A percentile compares a stretch with the other conserved stretches of the same genome.
Conservation (phyloP, 2,888 invertebrate species). For the Nephrotoma appendiculata region DNA sequence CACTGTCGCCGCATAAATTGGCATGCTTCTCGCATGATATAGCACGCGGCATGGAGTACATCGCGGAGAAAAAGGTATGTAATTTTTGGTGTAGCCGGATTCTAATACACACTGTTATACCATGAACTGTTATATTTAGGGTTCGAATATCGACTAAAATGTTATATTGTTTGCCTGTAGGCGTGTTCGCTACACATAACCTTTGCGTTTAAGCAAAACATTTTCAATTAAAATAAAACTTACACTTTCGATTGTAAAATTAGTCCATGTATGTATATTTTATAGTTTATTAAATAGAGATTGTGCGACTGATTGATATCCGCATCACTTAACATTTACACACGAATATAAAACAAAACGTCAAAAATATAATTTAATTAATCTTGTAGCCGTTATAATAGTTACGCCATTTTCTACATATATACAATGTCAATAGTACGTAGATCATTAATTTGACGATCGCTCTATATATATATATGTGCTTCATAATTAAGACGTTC, state of each 20-base stretch:
- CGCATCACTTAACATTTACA: not conserved
- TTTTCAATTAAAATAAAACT: not conserved
- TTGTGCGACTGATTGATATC: not conserved
- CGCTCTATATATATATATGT: not conserved
- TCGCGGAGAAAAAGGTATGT: conserved; percentile 61
- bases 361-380: not conserved
- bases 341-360: not conserved
- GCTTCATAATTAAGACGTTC: not conserved
- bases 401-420: not conserved
- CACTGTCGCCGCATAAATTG: conserved; percentile 43
- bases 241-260: not conserved
- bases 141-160: not conserved
- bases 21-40: conserved; percentile 71
- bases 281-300: not conserved
- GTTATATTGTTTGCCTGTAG: not conserved
- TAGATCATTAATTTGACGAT: not conserved
- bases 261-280: not conserved
- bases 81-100: not conserved
- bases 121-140: not conserved
- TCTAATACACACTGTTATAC: not conserved
- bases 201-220: not conserved
- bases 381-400: not conserved
- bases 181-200: not conserved
- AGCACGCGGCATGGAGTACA: conserved; percentile 73
- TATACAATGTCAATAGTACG: not conserved